Percentiles rank a stretch among this genome's conserved stretches.
phyloP scores from a whole-genome alignment of 2,797 vertebrate species.

The Amazona ochrocephala region DNA sequence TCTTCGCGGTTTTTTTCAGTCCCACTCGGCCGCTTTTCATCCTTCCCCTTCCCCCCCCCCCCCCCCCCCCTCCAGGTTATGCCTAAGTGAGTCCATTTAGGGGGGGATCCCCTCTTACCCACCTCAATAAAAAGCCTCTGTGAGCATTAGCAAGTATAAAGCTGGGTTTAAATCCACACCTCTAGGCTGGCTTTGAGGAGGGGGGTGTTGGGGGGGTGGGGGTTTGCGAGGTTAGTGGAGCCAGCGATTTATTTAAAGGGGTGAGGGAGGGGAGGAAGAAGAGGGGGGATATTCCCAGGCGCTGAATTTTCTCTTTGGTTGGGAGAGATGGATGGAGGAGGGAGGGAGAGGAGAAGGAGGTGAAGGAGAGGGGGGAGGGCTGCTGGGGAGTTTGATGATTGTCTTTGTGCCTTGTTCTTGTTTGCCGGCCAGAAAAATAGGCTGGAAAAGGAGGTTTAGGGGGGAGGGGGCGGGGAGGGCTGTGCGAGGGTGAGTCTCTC shows the following conservation, averaged over 20 bases:
- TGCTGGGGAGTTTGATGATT: constrained; percentile 20
- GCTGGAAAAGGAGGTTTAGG: constrained; percentile 34
- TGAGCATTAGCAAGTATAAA: not conserved
- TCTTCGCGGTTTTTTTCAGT: not conserved
- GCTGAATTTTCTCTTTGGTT: constrained; percentile 22
- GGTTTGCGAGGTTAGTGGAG: not conserved
- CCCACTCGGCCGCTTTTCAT: not conserved
- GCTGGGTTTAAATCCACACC: not conserved
- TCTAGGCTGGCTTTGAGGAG: not conserved
- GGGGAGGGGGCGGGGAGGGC: constrained; percentile 68
- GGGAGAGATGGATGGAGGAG: constrained; percentile 57
- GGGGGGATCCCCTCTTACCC: not conserved
- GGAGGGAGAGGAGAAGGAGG: not conserved
- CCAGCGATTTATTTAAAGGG: not conserved
- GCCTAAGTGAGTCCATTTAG: not conserved
- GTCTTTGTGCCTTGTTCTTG: constrained; percentile 52
- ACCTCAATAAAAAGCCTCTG: not conserved
- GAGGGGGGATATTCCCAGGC: constrained; percentile 22
- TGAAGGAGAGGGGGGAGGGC: constrained; percentile 1
- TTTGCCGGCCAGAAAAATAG: constrained; percentile 63
- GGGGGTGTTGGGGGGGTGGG: not conserved
- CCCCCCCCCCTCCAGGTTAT: no score
- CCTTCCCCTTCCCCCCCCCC: accelerated
- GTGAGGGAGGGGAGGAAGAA: not conserved
- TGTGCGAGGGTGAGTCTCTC: constrained; percentile 56